Evolutionary conservation across 2,797 vertebrate genomes (phyloP), one percentile per base, ranked within the genome.

Genomic region (Rhinoraja longicauda): DNA sequence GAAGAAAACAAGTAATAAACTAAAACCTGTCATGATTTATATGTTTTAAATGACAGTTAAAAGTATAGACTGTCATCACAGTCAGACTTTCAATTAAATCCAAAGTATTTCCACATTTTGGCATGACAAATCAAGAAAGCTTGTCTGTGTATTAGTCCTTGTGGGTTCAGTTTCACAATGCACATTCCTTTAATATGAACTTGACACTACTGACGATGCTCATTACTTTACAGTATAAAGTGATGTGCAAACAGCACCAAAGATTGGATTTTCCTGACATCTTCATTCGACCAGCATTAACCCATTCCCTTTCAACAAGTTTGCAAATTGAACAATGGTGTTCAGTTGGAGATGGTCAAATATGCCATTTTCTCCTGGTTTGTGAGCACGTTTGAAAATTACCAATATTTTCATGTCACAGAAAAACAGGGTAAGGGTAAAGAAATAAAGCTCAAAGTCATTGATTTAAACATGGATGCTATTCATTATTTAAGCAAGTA

Each of bases 91-190:
- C 82, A 86, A 86, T 57, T 86, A 86, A 64, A 86, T 64, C 82
- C 82, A 86, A 86, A 86, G 82, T 62, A 86, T 29, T 81, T 84
- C 81, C 53, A 84, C 59, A 84, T 84, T 59, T 84, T 84, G 82
- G 82, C 82, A 86, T 64, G 26, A n/a, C n/a, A 59, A n/a, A 86
- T 29, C 82, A 86, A 15, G 29, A 86, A 64, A 86, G 17, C 82
- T 62, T 32, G 57, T n/a, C 86, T 62, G 82, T 26, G 62, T 57
- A 86, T 59, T 15, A 59, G 82, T 59, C 82, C 57, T n/a, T 86
- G 82, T 86, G 57, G 82, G 82, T 64, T 62, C 53, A 62, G 57
- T 86, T 86, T 62, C 82, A 86, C 82, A 86, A 86, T 62, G 62
- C 10, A 64, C 82, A 86, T 86, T 86, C 82, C 82, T 62, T 86